phyloP scores from a whole-genome alignment of 2,113 vertebrate genomes.

The Conger conger region DNA sequence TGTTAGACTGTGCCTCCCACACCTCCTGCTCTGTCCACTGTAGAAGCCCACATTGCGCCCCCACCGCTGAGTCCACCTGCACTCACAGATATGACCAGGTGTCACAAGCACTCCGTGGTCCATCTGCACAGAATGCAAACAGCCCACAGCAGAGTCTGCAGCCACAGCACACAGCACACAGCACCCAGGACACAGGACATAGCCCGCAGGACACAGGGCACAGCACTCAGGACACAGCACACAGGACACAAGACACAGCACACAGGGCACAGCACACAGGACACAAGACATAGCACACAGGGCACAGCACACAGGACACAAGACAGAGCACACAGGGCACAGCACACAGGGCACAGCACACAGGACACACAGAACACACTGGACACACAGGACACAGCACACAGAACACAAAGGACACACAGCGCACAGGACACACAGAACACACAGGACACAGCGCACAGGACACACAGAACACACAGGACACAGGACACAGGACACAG shows the following conservation, averaged over 20 bases:
- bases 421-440: not conserved
- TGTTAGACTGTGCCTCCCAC: not conserved
- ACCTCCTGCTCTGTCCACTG: not conserved
- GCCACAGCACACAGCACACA: not conserved
- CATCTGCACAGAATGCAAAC: conserved; percentile 13
- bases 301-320: not conserved
- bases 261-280: too few relatives aligned
- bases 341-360: not conserved
- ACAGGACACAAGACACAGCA: not conserved
- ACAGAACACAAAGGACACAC: conserved; percentile 19
- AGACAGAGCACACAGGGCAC: not conserved
- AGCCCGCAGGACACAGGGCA: not conserved
- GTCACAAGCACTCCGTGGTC: not conserved
- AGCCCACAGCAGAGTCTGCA: not conserved
- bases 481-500: too few relatives aligned
- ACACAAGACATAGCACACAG: not conserved
- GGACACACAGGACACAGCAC: not conserved
- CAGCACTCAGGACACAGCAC: not conserved
- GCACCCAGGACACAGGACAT: too few relatives aligned
- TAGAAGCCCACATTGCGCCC: not conserved
- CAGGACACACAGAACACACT: not conserved
- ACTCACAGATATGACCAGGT: not conserved
- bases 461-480: too few relatives aligned
- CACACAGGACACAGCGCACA: not conserved
- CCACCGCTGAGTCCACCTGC: conserved; percentile 13